These are phyloP conservation scores for Cataglyphis altisquamis DNA, from an alignment of 2,888 invertebrate genomes.

Conservation along the genomic window DNA sequence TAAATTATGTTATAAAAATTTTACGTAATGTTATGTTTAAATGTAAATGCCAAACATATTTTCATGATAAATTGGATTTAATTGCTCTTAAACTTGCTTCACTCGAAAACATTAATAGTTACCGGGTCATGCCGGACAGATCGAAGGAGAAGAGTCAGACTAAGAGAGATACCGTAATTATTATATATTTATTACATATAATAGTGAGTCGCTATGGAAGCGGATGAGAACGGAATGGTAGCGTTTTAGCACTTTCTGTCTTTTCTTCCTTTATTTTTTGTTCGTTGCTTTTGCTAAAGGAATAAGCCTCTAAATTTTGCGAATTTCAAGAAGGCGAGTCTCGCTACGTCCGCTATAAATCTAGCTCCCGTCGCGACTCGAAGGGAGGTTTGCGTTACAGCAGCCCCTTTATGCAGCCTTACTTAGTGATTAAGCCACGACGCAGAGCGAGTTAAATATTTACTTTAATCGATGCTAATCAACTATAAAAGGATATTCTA, in stretches of 20 bases:
- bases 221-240: conserved; percentile 68
- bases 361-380: conserved; percentile 69
- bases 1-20: too few species aligned
- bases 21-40: too few species aligned
- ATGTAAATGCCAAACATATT: too few species aligned
- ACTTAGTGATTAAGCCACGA: conserved; percentile 68
- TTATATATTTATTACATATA: too few species aligned
- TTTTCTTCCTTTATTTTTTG: conserved; percentile 60
- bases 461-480: conserved; percentile 76
- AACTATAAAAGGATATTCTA: conserved; percentile 56
- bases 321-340: conserved; percentile 78
- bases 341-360: conserved; percentile 76
- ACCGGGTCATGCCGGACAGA: too few species aligned
- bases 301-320: conserved; percentile 79
- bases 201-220: conserved; percentile 32
- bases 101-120: too few species aligned
- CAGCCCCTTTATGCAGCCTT: conserved; percentile 52
- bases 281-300: conserved; percentile 56
- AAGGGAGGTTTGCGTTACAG: conserved; percentile 52
- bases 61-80: too few species aligned
- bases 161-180: too few species aligned
- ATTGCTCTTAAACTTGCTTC: too few species aligned
- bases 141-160: too few species aligned
- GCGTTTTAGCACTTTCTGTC: conserved; percentile 72
- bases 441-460: conserved; percentile 71